These are phyloP conservation scores for Pecten maximus DNA, from an alignment of 2,888 invertebrate species.

Conservation along the genomic window DNA sequence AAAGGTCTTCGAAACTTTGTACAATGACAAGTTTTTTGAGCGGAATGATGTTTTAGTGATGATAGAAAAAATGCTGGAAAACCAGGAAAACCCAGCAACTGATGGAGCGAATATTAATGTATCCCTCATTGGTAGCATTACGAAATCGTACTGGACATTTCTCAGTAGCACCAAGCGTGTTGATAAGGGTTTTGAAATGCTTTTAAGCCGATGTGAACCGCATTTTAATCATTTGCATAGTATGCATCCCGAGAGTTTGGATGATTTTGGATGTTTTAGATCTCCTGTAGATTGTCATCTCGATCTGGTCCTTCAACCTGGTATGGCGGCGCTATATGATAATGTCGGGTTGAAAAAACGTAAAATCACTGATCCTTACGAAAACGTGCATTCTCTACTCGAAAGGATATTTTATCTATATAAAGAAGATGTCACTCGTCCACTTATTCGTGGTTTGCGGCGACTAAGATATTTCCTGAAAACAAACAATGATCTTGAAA, in stretches of 20 bases:
- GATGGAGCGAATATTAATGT: background rate
- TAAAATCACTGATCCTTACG: background rate
- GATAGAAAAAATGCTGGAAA: background rate
- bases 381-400: background rate
- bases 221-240: background rate
- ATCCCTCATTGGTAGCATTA: background rate
- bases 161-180: background rate
- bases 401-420: conserved; percentile 86
- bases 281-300: background rate
- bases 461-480: conserved; percentile 82
- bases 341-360: background rate
- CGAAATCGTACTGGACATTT: background rate
- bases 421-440: conserved; percentile 90
- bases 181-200: background rate
- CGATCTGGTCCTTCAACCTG: background rate
- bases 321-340: background rate
- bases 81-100: background rate
- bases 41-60: background rate
- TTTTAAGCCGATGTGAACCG: background rate
- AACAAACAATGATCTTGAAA: background rate
- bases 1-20: background rate
- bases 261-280: background rate
- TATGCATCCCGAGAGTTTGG: background rate
- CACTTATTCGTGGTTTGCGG: conserved; percentile 88
- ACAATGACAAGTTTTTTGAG: background rate